Conservation (phyloP, 1,140 invertebrate genomes). For the Caenorhabditis remanei region DNA sequence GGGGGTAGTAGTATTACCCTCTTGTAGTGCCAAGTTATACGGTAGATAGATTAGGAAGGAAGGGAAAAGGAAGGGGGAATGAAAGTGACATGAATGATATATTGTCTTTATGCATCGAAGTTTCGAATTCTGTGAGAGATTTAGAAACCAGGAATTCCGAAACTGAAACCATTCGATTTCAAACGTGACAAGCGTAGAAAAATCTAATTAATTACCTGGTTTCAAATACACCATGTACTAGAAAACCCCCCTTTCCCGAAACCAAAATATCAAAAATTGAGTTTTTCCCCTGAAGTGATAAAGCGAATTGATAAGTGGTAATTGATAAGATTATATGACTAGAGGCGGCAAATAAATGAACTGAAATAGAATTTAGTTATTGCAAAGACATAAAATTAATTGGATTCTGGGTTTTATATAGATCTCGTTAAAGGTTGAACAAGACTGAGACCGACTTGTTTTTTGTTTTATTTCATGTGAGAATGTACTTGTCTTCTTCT, state of each 20-base stretch:
- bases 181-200: too few species aligned
- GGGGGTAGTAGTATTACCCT: not conserved
- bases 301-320: constrained; percentile 5
- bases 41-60: constrained; percentile 41
- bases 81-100: not conserved
- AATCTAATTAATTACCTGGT: too few species aligned
- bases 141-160: too few species aligned
- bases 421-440: too few species aligned
- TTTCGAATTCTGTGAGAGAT: too few species aligned
- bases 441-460: too few species aligned
- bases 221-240: too few species aligned
- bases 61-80: not conserved
- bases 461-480: too few species aligned
- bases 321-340: constrained; percentile 7
- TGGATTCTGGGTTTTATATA: not conserved
- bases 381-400: not conserved
- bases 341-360: not conserved
- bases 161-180: too few species aligned
- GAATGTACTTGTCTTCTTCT: not conserved
- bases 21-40: constrained; percentile 9
- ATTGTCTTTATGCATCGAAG: too few species aligned
- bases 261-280: not conserved
- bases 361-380: constrained; percentile 13
- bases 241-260: not conserved
- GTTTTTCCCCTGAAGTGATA: not conserved